Base-by-base conservation (phyloP, 2,888 invertebrate genomes). In the Drosophila maculinotata region DNA sequence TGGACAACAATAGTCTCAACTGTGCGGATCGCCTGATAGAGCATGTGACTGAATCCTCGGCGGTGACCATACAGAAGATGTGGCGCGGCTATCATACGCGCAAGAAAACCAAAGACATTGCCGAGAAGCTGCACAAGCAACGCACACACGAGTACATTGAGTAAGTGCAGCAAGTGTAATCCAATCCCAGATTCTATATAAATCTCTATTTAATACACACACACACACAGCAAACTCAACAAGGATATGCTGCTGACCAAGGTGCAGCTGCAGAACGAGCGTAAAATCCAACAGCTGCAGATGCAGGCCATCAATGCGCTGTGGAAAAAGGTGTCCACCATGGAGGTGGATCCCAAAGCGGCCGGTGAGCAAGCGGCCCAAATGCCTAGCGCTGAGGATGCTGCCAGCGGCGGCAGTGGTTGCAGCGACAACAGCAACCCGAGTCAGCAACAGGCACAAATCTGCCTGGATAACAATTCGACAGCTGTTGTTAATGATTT, bases 281-380 rank as follows among this genome's bases (percentile, higher is more conserved):
- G 96, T 25, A 96, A 96, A 88, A 94, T 97, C 57, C 96, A 97
- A 79, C 94, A 96, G 88, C 91, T 97, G 45, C 97, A 97, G 92
- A 96, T 97, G 94, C 97, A 97, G 91, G 97, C 97, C 3, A 97
- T 97, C 79, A 96, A 96, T 88, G 97, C 97, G 0, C 92, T 97
- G 2, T 97, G 97, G 97, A 96, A 96, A 91, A 96, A 96, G 90
- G 95, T 96, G 1, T 95, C 95, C 12, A 94, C 94, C 0, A 91
- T 96, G 76, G 95, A 91, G 63, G 65, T 78, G 10, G 74, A 81
- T 7, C 36, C 71, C 1, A 71, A 68, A 28, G 47, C 63, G 2
- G 49, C 48, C 17, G 54, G 31, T 1, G 63, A 67, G n/a, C 69
- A 64, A 12, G 44, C 23, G 7, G n/a, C 35, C 15, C 36, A 31